A percentile compares a stretch with the other conserved stretches of the same genome.
phyloP scores from a whole-genome alignment of 2,113 vertebrate species.

The Bothrops jararaca region DNA sequence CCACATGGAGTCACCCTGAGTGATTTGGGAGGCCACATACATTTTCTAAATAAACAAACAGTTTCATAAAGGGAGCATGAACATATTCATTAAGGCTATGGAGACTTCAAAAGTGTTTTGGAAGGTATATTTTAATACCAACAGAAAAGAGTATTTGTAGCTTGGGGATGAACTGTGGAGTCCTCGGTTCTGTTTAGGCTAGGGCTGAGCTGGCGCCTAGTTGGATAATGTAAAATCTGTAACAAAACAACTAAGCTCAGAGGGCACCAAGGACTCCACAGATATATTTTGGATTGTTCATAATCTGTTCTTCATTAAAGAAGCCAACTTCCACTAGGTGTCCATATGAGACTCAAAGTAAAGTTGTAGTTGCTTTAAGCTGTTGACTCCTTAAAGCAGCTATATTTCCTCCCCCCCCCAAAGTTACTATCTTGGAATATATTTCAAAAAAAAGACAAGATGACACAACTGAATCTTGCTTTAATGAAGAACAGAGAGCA shows the following conservation, averaged over 20 bases:
- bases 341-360: background rate
- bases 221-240: too few species aligned
- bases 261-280: background rate
- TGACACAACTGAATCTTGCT: background rate
- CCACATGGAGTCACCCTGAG: too few species aligned
- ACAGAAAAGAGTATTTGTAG: too few species aligned
- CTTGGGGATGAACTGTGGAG: too few species aligned
- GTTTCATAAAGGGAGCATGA: background rate
- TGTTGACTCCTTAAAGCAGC: background rate
- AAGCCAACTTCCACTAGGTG: background rate
- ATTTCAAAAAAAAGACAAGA: background rate
- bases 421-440: background rate
- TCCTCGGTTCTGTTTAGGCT: too few species aligned
- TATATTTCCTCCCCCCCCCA: background rate
- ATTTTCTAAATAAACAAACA: too few species aligned
- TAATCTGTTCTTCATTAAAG: background rate
- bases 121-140: background rate
- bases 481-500: background rate
- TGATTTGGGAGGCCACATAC: too few species aligned
- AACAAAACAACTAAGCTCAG: too few species aligned
- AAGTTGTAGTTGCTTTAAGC: background rate
- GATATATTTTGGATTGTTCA: background rate
- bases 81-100: background rate
- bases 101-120: background rate
- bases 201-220: too few species aligned